phyloP scores from a whole-genome alignment of 2,113 vertebrate species.

The Corvus hawaiiensis region DNA sequence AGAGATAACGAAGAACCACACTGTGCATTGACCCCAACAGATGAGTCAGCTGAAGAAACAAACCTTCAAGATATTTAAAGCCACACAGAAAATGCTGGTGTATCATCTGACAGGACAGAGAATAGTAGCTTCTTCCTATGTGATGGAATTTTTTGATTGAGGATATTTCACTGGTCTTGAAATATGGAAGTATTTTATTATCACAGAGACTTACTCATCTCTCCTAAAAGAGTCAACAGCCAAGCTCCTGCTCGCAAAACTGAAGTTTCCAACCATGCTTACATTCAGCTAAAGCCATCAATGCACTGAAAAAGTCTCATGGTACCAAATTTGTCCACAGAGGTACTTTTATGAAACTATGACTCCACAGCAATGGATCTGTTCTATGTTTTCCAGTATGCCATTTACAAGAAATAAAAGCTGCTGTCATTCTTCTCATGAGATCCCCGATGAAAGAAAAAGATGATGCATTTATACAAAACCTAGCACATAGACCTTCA shows the following conservation, averaged over 20 bases:
- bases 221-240: neutral
- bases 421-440: slow-evolving; percentile 51
- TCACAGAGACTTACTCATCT: neutral
- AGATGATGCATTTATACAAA: neutral
- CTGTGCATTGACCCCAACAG: neutral
- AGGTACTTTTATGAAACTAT: neutral
- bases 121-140: neutral
- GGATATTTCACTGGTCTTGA: neutral
- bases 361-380: neutral
- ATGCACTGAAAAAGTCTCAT: neutral
- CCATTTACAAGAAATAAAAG: slow-evolving; percentile 42
- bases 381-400: neutral
- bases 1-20: neutral
- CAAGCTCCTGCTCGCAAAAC: neutral
- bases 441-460: slow-evolving; percentile 31
- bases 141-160: neutral
- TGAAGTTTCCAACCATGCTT: neutral
- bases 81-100: neutral
- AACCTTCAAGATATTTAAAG: neutral
- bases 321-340: neutral
- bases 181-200: neutral
- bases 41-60: neutral
- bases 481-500: neutral
- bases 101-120: neutral
- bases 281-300: neutral